These are phyloP conservation scores for Coranthus polyacanthus DNA, from an alignment of 2,797 vertebrate genomes.

Conservation along the genomic window DNA sequence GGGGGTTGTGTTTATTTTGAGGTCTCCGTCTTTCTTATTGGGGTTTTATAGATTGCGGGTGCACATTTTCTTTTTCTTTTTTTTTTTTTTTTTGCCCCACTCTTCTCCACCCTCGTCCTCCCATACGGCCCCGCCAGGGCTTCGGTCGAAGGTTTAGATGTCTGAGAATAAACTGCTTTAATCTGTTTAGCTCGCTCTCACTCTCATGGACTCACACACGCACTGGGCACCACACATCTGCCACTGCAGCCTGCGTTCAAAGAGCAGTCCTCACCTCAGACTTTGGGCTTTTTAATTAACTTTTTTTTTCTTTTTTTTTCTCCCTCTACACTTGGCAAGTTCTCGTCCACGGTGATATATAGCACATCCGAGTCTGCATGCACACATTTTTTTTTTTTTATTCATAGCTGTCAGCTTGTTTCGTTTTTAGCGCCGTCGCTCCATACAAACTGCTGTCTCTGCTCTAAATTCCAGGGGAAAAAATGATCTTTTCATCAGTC, in stretches of 20 bases:
- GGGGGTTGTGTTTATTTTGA: conserved; percentile 42
- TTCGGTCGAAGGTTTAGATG: conserved; percentile 69
- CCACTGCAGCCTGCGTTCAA: conserved; percentile 66
- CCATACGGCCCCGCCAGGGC: conserved; percentile 50
- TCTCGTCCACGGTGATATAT: conserved; percentile 53
- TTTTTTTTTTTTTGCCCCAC: no score
- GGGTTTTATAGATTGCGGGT: conserved; percentile 67
- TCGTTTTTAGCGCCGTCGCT: conserved; percentile 38
- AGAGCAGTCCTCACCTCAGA: conserved; percentile 72
- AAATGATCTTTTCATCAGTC: conserved; percentile 10
- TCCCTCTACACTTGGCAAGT: conserved; percentile 48
- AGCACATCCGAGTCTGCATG: conserved; percentile 55
- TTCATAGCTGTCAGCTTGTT: conserved; percentile 48
- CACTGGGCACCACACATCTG: conserved; percentile 70
- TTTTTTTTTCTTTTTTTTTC: conserved; percentile 22
- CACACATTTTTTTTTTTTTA: conserved; percentile 34
- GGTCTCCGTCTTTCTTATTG: conserved; percentile 58
- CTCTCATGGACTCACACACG: conserved; percentile 34
- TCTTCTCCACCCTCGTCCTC: conserved; percentile 58
- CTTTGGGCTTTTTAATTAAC: conserved; percentile 79
- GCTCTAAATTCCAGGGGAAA: conserved; percentile 34
- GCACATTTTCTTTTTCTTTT: conserved; percentile 40
- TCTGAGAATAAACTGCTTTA: conserved; percentile 82
- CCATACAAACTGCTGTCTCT: conserved; percentile 36
- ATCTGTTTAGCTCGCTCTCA: conserved; percentile 54